Evolutionary conservation across 1,140 invertebrate genomes (phyloP).

Genomic region (Vanessa atalanta): DNA sequence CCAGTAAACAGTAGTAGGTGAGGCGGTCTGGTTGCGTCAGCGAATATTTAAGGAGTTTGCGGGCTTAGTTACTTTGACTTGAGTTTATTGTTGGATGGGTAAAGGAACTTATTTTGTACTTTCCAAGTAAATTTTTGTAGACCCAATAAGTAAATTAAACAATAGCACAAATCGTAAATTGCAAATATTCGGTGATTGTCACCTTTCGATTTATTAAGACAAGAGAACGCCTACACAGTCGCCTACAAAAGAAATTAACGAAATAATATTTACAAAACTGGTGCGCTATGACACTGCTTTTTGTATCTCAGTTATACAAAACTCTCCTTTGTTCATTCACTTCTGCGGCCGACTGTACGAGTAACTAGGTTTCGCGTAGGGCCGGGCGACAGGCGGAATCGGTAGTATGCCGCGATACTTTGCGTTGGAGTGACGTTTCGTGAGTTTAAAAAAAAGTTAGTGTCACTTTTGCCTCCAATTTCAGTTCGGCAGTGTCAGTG

Average conservation of each 20-base stretch:
- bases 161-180: background rate
- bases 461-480: constrained; percentile 55
- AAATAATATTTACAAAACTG: background rate
- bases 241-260: background rate
- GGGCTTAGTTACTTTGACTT: background rate
- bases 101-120: no score
- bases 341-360: constrained; percentile 12
- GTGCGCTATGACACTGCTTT: background rate
- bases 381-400: constrained; percentile 33
- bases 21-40: constrained; percentile 1
- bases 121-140: no score
- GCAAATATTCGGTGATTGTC: constrained; percentile 9
- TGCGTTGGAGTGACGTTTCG: constrained; percentile 48
- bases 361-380: constrained; percentile 32
- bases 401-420: constrained; percentile 59
- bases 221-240: background rate
- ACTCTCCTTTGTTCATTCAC: background rate
- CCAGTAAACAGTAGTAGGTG: constrained; percentile 1
- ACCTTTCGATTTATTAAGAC: constrained; percentile 10
- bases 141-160: no score
- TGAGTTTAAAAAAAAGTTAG: constrained; percentile 42
- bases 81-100: background rate
- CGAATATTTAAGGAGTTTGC: constrained; percentile 2
- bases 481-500: constrained; percentile 42
- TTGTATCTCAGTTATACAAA: background rate